A percentile compares a stretch with the other conserved stretches of the same genome.
Conservation (phyloP, 2,797 vertebrate species). For the Gallirallus australis region DNA sequence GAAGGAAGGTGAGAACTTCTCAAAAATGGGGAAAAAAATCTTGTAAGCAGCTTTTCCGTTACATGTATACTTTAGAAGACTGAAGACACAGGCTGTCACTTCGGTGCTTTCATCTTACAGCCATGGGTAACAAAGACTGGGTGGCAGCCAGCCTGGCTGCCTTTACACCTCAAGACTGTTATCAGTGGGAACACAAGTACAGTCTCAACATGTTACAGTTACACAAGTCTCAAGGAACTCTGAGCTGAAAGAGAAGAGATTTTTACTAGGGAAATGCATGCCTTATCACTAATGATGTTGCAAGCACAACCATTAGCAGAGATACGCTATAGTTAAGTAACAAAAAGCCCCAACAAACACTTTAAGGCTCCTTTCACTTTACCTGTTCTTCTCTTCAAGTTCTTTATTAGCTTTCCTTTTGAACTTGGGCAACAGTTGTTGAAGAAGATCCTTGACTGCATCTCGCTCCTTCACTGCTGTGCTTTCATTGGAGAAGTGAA, state of each 20-base stretch:
- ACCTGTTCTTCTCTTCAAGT: conserved; percentile 98
- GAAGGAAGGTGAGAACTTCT: neutral
- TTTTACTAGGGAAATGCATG: neutral
- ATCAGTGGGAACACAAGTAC: neutral
- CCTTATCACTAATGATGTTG: neutral
- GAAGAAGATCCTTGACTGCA: conserved; percentile 94
- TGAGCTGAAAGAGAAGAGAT: neutral
- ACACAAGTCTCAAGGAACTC: neutral
- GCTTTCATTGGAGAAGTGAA: conserved; percentile 96
- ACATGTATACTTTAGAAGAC: neutral
- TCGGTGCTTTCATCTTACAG: neutral
- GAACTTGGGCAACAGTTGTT: conserved; percentile 97
- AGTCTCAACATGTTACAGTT: conserved; percentile 21
- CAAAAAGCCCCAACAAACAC: neutral
- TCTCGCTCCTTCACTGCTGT: conserved; percentile 94
- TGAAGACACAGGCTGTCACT: neutral
- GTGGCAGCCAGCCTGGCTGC: conserved; percentile 12
- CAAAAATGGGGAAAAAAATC: neutral
- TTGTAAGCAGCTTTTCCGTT: neutral
- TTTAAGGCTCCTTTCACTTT: neutral
- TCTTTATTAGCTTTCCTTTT: conserved; percentile 99
- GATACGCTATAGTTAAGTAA: neutral
- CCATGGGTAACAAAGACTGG: neutral
- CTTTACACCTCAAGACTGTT: neutral
- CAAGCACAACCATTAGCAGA: neutral